Percentiles rank a stretch among this genome's conserved stretches.
These are phyloP conservation scores for Agriopis leucophaearia DNA, from an alignment of 2,888 invertebrate species.

Conservation along the genomic window DNA sequence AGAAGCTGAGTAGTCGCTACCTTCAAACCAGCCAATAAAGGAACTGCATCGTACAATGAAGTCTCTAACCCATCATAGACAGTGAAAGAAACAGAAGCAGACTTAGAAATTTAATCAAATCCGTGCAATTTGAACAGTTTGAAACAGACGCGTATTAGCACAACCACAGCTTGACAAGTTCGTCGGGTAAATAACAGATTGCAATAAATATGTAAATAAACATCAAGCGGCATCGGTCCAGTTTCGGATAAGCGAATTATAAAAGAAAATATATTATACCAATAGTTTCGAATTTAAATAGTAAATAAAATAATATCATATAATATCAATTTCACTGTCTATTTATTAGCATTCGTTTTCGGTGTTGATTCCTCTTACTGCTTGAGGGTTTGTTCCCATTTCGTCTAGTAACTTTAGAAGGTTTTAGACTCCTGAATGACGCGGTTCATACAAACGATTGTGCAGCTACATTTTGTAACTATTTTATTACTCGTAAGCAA, in stretches of 20 bases:
- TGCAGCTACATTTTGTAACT: slow-evolving; percentile 27
- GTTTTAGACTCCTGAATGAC: slow-evolving; percentile 10
- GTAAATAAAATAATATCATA: slow-evolving; percentile 74
- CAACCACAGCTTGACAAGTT: slow-evolving; percentile 54
- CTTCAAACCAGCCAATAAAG: not conserved
- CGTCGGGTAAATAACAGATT: slow-evolving; percentile 74
- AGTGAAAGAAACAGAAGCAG: slow-evolving; percentile 73
- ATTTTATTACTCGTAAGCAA: slow-evolving; percentile 26
- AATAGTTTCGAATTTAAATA: slow-evolving; percentile 83
- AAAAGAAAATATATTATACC: slow-evolving; percentile 58
- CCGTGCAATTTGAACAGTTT: slow-evolving; percentile 15
- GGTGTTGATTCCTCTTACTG: slow-evolving; percentile 85
- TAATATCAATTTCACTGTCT: slow-evolving; percentile 86
- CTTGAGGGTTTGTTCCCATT: slow-evolving; percentile 75
- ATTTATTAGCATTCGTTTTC: slow-evolving; percentile 84
- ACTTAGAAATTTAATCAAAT: slow-evolving; percentile 37
- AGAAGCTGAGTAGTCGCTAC: not conserved
- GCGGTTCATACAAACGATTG: not conserved
- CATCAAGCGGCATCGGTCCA: slow-evolving; percentile 69
- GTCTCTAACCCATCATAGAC: slow-evolving; percentile 72
- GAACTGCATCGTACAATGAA: slow-evolving; percentile 23
- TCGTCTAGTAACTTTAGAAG: slow-evolving; percentile 48
- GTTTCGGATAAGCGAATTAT: slow-evolving; percentile 74
- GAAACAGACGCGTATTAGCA: slow-evolving; percentile 26
- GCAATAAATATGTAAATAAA: slow-evolving; percentile 85